These are phyloP conservation scores for Sebastes schlegelii DNA, from an alignment of 2,113 vertebrate species.

Conservation along the genomic window DNA sequence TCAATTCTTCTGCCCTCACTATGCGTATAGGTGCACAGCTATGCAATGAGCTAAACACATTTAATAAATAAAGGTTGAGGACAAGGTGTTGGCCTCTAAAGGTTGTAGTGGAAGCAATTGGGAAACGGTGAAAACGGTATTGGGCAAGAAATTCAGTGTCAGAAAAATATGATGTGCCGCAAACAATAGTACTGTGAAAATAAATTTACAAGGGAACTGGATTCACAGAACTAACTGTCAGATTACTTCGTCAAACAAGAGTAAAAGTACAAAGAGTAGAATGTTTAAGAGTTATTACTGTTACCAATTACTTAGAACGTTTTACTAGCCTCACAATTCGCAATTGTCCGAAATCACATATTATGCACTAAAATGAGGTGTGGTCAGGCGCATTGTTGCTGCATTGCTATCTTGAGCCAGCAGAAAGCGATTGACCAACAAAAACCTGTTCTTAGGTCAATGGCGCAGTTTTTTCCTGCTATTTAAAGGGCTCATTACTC, in stretches of 20 bases:
- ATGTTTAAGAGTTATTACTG: not conserved
- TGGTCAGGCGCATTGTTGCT: too few species aligned
- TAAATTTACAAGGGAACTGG: not conserved
- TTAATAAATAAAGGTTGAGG: not conserved
- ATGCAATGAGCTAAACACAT: not conserved
- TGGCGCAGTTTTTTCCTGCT: too few species aligned
- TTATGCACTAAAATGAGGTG: too few species aligned
- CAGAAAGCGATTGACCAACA: too few species aligned
- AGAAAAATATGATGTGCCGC: not conserved
- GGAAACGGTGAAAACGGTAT: not conserved
- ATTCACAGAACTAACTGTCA: not conserved
- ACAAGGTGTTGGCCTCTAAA: not conserved
- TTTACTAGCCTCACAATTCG: not conserved
- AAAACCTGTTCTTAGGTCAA: too few species aligned
- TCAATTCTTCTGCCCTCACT: not conserved
- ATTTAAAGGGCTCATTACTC: too few species aligned
- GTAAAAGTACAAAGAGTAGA: not conserved
- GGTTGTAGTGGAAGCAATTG: not conserved
- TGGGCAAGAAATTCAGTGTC: not conserved
- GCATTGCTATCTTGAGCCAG: too few species aligned
- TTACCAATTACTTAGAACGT: not conserved
- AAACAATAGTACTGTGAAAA: not conserved
- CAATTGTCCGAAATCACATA: too few species aligned
- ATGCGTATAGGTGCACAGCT: not conserved
- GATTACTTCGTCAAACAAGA: not conserved